Percentiles rank a stretch among this genome's conserved stretches.
Conservation (phyloP, 2,113 vertebrate genomes). For the Hypomesus transpacificus region DNA sequence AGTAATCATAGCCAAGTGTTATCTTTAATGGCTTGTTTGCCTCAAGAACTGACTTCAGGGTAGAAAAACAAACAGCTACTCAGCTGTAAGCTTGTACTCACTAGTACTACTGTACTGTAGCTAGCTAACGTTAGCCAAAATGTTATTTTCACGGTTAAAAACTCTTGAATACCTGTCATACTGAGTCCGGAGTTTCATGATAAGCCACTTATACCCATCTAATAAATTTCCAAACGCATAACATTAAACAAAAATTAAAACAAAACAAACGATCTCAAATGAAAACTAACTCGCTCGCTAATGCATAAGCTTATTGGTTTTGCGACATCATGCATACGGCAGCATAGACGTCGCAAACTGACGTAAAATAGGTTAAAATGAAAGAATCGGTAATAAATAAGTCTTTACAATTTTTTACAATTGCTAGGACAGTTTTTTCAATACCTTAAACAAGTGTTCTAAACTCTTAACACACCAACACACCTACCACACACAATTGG, state of each 20-base stretch:
- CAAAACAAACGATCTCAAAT: slow-evolving; percentile 36
- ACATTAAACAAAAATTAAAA: slow-evolving; percentile 47
- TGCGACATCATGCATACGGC: slow-evolving; percentile 49
- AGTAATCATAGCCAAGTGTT: no score
- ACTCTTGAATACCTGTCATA: slow-evolving; percentile 71
- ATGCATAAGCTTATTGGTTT: slow-evolving; percentile 32
- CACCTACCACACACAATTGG: no score
- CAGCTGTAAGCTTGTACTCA: neutral
- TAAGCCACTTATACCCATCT: slow-evolving; percentile 59
- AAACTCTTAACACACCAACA: no score
- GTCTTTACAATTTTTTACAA: no score
- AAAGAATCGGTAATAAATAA: neutral
- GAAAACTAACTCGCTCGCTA: slow-evolving; percentile 40
- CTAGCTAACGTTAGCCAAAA: neutral
- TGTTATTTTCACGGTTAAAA: neutral
- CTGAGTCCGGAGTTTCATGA: slow-evolving; percentile 74
- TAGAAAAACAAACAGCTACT: no score
- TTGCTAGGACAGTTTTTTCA: no score
- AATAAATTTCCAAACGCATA: slow-evolving; percentile 16
- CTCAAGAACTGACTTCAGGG: no score
- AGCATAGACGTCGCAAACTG: slow-evolving; percentile 23
- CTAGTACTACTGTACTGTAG: no score
- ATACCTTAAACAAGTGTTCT: no score
- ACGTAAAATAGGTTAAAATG: slow-evolving; percentile 12
- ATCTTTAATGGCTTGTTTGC: no score